A percentile compares a stretch with the other conserved stretches of the same genome.
phyloP scores from a whole-genome alignment of 2,113 vertebrate species.

The Blennius ocellaris region DNA sequence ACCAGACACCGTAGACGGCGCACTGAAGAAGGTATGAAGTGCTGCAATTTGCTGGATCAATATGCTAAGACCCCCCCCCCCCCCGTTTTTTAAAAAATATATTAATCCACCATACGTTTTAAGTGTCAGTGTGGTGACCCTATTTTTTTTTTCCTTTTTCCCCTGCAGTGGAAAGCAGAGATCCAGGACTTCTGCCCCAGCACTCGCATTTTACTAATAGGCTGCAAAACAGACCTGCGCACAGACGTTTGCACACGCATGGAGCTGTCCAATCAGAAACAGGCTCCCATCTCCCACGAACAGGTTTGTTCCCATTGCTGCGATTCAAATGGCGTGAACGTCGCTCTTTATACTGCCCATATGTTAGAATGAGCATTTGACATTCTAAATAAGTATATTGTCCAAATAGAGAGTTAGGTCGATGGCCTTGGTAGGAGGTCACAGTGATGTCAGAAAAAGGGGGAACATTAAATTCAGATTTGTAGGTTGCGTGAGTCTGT shows the following conservation, averaged over 20 bases:
- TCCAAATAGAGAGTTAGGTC: no score
- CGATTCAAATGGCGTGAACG: no score
- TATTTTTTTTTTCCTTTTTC: no score
- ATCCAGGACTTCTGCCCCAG: constrained; percentile 94
- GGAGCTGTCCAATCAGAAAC: constrained; percentile 95
- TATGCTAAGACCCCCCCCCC: not conserved
- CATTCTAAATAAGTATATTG: no score
- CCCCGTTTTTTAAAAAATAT: no score
- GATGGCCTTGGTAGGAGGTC: no score
- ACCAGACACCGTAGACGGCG: constrained; percentile 90
- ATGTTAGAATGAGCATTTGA: no score
- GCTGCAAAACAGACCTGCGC: constrained; percentile 93
- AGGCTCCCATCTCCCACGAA: constrained; percentile 91
- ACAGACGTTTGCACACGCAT: constrained; percentile 96
- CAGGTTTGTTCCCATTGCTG: constrained; percentile 83
- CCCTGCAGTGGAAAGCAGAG: constrained; percentile 92
- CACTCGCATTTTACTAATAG: constrained; percentile 91
- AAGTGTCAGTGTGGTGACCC: not conserved
- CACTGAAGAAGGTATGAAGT: constrained; percentile 90
- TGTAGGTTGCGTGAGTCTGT: no score
- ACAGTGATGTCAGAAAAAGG: no score
- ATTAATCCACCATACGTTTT: not conserved
- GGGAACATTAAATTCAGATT: no score
- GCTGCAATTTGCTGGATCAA: not conserved
- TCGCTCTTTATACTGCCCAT: no score